These are phyloP conservation scores for Sinocyclocheilus maitianheensis DNA, from an alignment of 2,113 vertebrate species.

Conservation along the genomic window DNA sequence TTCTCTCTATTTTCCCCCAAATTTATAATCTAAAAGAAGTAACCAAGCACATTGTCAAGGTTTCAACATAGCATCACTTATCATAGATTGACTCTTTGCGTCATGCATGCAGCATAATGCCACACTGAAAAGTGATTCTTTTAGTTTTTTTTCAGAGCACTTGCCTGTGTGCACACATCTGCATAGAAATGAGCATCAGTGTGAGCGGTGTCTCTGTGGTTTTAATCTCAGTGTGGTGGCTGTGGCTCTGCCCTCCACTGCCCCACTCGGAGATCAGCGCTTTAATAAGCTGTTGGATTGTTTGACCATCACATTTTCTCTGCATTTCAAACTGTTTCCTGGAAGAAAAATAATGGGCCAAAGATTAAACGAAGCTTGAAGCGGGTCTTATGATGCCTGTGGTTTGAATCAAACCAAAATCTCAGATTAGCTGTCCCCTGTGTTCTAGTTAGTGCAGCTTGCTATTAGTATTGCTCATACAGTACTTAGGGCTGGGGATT, in stretches of 20 bases:
- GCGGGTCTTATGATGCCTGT: constrained; percentile 4
- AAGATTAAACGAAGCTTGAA: constrained; percentile 9
- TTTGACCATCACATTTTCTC: constrained; percentile 16
- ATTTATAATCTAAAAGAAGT: not conserved
- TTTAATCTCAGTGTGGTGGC: constrained; percentile 5
- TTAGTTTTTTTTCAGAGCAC: not conserved
- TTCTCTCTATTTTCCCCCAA: too few relatives aligned
- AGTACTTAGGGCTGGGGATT: too few relatives aligned
- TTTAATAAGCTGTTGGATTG: constrained; percentile 7
- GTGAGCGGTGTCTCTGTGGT: not conserved
- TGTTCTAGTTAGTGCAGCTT: not conserved
- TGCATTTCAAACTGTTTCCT: constrained; percentile 1
- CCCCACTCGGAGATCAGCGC: not conserved
- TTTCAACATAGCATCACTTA: not conserved
- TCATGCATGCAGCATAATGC: not conserved
- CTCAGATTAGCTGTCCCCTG: not conserved
- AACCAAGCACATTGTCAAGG: too few relatives aligned
- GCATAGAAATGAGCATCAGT: not conserved
- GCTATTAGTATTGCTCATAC: not conserved
- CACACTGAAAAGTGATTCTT: not conserved
- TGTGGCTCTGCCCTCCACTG: not conserved
- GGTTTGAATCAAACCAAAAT: not conserved
- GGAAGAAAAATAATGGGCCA: constrained; percentile 13
- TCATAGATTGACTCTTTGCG: not conserved
- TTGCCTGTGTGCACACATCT: not conserved